phyloP scores from a whole-genome alignment of 1,140 invertebrate genomes.

The Ceratina calcarata region DNA sequence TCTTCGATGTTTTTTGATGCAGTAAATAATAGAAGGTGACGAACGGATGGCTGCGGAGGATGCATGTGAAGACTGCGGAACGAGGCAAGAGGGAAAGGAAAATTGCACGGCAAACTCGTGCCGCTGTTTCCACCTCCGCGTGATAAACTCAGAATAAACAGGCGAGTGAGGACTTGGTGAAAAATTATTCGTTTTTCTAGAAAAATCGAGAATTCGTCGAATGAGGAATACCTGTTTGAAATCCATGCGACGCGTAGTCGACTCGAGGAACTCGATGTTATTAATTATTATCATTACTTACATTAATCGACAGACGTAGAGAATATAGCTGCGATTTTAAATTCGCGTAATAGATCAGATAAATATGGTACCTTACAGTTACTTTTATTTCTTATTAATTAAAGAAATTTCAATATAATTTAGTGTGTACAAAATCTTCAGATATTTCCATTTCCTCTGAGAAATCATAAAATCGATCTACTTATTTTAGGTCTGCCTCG shows the following conservation, averaged over 20 bases:
- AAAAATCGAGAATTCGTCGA: conserved; percentile 13
- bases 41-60: conserved; percentile 53
- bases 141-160: conserved; percentile 69
- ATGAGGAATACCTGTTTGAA: background rate
- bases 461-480: too few relatives aligned
- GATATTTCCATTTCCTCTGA: too few relatives aligned
- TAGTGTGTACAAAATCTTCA: too few relatives aligned
- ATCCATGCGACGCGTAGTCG: conserved; percentile 5
- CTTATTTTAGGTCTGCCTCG: too few relatives aligned
- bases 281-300: conserved; percentile 10
- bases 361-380: too few relatives aligned
- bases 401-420: background rate
- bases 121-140: conserved; percentile 59
- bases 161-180: conserved; percentile 32
- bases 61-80: conserved; percentile 32
- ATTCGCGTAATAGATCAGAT: too few relatives aligned
- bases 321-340: background rate
- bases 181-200: conserved; percentile 41
- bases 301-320: background rate
- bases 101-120: conserved; percentile 68
- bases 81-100: conserved; percentile 50
- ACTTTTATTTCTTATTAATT: background rate
- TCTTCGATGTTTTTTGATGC: conserved; percentile 59
- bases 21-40: conserved; percentile 67
- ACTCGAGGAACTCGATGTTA: conserved; percentile 8